A percentile compares a stretch with the other conserved stretches of the same genome.
Evolutionary conservation across 2,113 vertebrate genomes (phyloP).

Genomic region (Brachirus orientalis): DNA sequence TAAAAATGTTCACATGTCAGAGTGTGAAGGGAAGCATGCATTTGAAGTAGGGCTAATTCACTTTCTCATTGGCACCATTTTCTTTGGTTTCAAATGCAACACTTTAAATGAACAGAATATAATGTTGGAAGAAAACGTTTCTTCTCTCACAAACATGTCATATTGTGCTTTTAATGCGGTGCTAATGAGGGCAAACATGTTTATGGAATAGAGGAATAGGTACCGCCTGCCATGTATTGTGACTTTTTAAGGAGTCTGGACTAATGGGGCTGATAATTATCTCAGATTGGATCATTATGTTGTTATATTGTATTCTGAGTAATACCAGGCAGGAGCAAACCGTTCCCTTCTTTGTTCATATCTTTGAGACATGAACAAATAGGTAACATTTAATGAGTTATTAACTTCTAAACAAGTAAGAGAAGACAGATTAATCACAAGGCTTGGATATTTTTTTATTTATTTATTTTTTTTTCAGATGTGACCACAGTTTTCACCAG

Average conservation of each 20-base stretch:
- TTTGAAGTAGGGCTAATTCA: constrained; percentile 80
- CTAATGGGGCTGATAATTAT: constrained; percentile 32
- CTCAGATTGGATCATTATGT: constrained; percentile 42
- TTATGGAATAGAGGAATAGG: constrained; percentile 38
- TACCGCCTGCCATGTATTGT: constrained; percentile 15
- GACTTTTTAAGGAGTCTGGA: constrained; percentile 21
- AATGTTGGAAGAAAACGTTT: background rate
- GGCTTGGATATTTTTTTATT: constrained; percentile 38
- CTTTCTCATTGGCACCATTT: constrained; percentile 73
- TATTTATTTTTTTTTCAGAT: constrained; percentile 32
- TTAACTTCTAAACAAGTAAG: constrained; percentile 54
- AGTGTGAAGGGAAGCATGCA: constrained; percentile 62
- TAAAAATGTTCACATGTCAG: constrained; percentile 72
- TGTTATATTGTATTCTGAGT: constrained; percentile 15
- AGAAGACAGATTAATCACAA: constrained; percentile 50
- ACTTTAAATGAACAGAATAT: constrained; percentile 37
- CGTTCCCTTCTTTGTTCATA: constrained; percentile 15
- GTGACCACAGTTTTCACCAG: constrained; percentile 65
- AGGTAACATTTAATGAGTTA: constrained; percentile 26
- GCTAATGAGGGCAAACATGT: constrained; percentile 39
- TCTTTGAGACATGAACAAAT: constrained; percentile 13
- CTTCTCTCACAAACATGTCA: constrained; percentile 16
- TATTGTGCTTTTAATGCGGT: constrained; percentile 29
- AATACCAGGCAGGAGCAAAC: constrained; percentile 29
- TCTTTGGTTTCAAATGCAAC: constrained; percentile 64